Evolutionary conservation across 2,797 vertebrate species (phyloP).

Genomic region (Trichosurus vulpecula): DNA sequence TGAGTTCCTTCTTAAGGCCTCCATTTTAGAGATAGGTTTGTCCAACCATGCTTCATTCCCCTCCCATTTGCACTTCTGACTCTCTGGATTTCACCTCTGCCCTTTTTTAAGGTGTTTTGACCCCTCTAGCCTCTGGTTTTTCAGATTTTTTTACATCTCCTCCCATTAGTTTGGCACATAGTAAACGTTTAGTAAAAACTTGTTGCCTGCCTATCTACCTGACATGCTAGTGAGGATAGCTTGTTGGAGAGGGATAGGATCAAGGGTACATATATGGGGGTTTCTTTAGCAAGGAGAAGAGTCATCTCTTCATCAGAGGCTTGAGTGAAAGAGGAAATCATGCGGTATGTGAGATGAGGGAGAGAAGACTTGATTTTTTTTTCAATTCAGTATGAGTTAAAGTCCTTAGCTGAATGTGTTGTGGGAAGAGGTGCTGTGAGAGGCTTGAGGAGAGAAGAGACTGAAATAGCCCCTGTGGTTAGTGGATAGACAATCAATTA

Average conservation of each 20-base stretch:
- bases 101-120: neutral
- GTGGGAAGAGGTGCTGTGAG: neutral
- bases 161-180: neutral
- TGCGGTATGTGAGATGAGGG: neutral
- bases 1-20: neutral
- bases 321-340: neutral
- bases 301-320: neutral
- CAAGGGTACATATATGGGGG: neutral
- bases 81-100: neutral
- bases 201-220: neutral
- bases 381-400: neutral
- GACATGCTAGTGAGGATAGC: neutral
- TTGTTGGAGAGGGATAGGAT: neutral
- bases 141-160: neutral
- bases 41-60: neutral
- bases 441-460: neutral
- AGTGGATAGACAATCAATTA: neutral
- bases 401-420: neutral
- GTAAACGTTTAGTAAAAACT: neutral
- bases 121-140: neutral
- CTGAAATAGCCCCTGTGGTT: neutral
- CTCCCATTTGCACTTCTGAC: neutral
- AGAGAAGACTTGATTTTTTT: neutral
- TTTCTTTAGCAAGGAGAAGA: neutral
- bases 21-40: neutral